Evolutionary conservation across 2,888 invertebrate genomes (phyloP), one percentile per base, ranked within the genome.

Genomic region (Hecatera dysodea): DNA sequence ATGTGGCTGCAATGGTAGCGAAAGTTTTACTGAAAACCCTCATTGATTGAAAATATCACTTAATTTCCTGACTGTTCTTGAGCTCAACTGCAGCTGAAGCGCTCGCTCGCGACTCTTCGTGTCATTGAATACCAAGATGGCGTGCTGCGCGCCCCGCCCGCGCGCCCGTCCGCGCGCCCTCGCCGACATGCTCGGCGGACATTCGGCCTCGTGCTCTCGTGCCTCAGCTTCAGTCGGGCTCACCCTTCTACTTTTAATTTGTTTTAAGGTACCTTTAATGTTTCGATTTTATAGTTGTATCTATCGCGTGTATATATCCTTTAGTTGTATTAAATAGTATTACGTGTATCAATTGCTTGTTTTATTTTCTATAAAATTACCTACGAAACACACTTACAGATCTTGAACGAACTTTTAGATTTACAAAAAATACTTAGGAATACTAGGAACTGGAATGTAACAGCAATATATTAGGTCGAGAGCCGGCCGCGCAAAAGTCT

Each of bases 281-380:
- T 73, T 82, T 72, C 62, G n/a, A 67, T 63, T 70, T 80, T 53
- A 60, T 56, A 75, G 36, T 72, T 67, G 62, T 67, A 75, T 78
- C 60, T 76, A 65, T 79, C 53, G 71, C 61, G 66, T 76, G n/a
- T n/a, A n/a, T n/a, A n/a, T 80, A 81, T 62, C 72, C 62, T 78
- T 70, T 84, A 80, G 77, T 78, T 78, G 56, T 80, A 87, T 78
- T 87, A 87, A 88, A 90, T 86, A 87, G 83, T 88, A 83, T 90
- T 81, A 78, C 70, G 86, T 89, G 88, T 86, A 86, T 67, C 73
- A 64, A 44, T 5, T 3, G 15, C 24, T 65, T 24, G 29, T 72
- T 72, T 57, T 75, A 44, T 56, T 67, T 39, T 39, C 39, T 39
- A 39, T 5, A 39, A 15, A 39, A n/a, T n/a, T 17, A 12, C 39